These are phyloP conservation scores for Drosophila cyrtoloma DNA, from an alignment of 2,888 invertebrate species.

Conservation along the genomic window DNA sequence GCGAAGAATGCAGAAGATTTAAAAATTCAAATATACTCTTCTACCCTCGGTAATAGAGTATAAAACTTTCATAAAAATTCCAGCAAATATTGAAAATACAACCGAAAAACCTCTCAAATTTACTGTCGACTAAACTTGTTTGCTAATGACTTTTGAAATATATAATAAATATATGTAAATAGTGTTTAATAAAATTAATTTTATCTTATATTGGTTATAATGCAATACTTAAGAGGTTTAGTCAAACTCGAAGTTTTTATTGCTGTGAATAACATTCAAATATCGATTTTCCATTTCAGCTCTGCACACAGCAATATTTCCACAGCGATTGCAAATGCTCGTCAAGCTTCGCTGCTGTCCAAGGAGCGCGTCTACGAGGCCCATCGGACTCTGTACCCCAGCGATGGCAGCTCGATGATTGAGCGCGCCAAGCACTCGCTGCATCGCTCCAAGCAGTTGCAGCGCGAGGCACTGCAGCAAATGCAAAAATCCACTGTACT, in stretches of 20 bases:
- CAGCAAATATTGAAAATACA: too few species aligned
- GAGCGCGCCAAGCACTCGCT: slow-evolving; percentile 86
- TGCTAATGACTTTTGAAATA: too few species aligned
- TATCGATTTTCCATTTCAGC: slow-evolving; percentile 49
- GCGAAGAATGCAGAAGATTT: too few species aligned
- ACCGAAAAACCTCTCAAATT: too few species aligned
- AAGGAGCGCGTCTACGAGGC: slow-evolving; percentile 84
- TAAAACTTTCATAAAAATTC: too few species aligned
- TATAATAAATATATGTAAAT: too few species aligned
- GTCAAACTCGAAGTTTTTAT: not conserved
- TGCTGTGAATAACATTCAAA: not conserved
- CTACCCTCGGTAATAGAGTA: too few species aligned
- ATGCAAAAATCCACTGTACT: slow-evolving; percentile 85
- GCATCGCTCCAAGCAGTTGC: slow-evolving; percentile 87
- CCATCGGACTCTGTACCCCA: slow-evolving; percentile 83
- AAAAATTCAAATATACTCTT: too few species aligned
- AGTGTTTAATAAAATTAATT: too few species aligned
- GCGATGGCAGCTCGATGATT: slow-evolving; percentile 86
- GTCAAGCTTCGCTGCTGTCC: slow-evolving; percentile 84
- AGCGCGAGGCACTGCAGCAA: slow-evolving; percentile 86
- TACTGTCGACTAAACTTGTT: too few species aligned
- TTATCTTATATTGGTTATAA: too few species aligned
- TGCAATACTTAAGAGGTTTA: too few species aligned
- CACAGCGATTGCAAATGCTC: slow-evolving; percentile 88
- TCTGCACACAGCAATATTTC: slow-evolving; percentile 90